Percentiles rank a stretch among this genome's conserved stretches.
phyloP scores from a whole-genome alignment of 2,888 invertebrate genomes.

The Hydraecia micacea region DNA sequence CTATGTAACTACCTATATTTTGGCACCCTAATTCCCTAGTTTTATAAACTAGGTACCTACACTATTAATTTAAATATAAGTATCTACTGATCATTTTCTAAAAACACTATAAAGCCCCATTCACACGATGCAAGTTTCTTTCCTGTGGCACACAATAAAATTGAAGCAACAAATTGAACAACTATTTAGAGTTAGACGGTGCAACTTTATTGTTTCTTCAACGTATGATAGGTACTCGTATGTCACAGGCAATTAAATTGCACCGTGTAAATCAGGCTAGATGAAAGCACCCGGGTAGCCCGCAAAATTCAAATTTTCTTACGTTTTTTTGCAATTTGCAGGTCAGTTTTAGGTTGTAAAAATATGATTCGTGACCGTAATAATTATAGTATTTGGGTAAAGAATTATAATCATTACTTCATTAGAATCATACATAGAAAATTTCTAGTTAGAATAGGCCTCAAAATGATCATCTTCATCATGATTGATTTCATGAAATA shows the following conservation, averaged over 20 bases:
- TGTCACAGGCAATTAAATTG: not conserved
- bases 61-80: not conserved
- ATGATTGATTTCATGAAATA: no score
- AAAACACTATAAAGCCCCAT: not conserved
- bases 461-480: no score
- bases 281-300: not conserved
- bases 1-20: not conserved
- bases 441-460: no score
- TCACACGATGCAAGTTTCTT: not conserved
- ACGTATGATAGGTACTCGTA: not conserved
- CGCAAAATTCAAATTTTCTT: not conserved
- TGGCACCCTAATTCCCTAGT: slow-evolving; percentile 10
- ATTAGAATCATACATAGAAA: not conserved
- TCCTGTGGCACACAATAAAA: not conserved
- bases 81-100: not conserved
- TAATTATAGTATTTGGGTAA: no score
- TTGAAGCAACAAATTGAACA: not conserved
- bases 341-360: not conserved
- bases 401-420: not conserved
- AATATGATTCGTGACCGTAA: not conserved
- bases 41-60: slow-evolving; percentile 25
- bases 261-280: not conserved
- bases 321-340: not conserved
- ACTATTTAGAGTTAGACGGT: not conserved
- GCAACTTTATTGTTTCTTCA: not conserved